phyloP scores from a whole-genome alignment of 2,888 invertebrate genomes.

The Nemoura dubitans region DNA sequence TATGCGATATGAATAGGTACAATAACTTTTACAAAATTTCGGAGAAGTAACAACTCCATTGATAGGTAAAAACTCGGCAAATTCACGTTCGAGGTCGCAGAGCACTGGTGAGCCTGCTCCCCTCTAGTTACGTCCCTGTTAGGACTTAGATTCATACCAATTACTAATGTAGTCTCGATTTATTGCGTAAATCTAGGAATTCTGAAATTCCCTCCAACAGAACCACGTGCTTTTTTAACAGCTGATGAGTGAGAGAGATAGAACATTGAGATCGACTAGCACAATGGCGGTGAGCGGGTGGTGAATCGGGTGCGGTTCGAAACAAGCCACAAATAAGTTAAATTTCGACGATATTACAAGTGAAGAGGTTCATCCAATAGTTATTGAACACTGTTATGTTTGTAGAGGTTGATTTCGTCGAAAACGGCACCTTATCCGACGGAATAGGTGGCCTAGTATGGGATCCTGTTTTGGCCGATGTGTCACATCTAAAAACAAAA shows the following conservation, averaged over 20 bases:
- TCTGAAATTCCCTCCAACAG: neutral
- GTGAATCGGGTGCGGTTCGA: neutral
- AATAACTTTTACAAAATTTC: no score
- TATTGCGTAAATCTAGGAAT: no score
- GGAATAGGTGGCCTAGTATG: conserved; percentile 46
- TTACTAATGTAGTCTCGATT: no score
- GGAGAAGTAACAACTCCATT: no score
- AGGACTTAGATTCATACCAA: no score
- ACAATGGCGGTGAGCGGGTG: neutral
- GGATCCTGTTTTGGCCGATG: conserved; percentile 49
- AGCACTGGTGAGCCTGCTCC: no score
- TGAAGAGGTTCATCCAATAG: neutral
- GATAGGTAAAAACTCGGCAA: no score
- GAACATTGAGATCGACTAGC: neutral
- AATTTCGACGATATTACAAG: neutral
- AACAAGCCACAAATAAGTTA: neutral
- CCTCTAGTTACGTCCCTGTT: no score
- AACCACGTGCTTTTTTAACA: neutral
- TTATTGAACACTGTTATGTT: conserved; percentile 17
- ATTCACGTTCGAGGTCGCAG: no score
- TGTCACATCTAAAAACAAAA: conserved; percentile 46
- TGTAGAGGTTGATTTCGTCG: neutral
- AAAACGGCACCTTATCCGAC: neutral
- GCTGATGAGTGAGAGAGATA: neutral
- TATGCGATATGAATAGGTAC: no score